Base-by-base conservation (phyloP, 2,888 invertebrate species). In the Drosophila eohydei region DNA sequence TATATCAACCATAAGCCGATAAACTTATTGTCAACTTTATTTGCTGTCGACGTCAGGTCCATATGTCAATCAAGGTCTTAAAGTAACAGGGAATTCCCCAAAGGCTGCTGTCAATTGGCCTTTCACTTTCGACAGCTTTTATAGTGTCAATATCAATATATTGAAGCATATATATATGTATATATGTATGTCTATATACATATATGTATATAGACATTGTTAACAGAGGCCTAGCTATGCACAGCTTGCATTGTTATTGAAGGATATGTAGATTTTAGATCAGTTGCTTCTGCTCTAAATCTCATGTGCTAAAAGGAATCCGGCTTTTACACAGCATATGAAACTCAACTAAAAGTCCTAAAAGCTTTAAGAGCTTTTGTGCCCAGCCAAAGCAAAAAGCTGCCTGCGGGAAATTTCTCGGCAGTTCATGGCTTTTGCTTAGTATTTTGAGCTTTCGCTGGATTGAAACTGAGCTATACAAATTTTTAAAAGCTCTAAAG, bases 61-160 rank as follows among this genome's bases (percentile, higher is more conserved):
- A 73, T 48, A 71, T 86, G 78, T 75, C 78, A 83, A 81, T 81
- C 56, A 63, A 57, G 71, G 70, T 66, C 68, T 83, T 81, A 71
- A 58, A 57, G 72, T 32, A 56, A 46, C 12, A 3, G 38, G 28
- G 34, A 32, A 60, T 44, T 60, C 51, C 51, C 38, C 16, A 5
- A 41, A 41, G 54, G 40, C 21, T 34, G 26, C 16, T 21, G 44
- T 50, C 32, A 41, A 41, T 50, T 52, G 44, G 34, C 32, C 44
- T n/a, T 46, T 12, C 14, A 4, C 21, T 28, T 50, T n/a, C 26
- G 34, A 21, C 57, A 58, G 50, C 36, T 63, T 43, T 34, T 43
- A 14, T 21, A 14, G 16, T 30, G 32, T 41, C 26, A 21, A 36
- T 52, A 26, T 38, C 14, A 26, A 7, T 30, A 12, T 30, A 14